Evolutionary conservation across 2,888 invertebrate genomes (phyloP).

Genomic region (Sinohyriopsis cumingii): DNA sequence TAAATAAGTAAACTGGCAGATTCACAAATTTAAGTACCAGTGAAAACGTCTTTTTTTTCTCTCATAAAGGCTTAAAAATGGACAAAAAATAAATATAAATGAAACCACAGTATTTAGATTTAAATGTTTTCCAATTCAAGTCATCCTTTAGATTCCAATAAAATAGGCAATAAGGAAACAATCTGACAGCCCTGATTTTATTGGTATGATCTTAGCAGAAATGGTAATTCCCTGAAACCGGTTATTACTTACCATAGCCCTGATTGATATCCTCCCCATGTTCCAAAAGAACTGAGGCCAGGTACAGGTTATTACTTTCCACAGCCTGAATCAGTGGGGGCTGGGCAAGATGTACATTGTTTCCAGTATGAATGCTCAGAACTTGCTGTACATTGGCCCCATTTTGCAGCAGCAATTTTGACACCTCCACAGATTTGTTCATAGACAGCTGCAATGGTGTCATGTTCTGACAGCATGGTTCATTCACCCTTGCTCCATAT

Average conservation of each 20-base stretch:
- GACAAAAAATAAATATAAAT: too few relatives aligned
- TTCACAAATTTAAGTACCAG: too few relatives aligned
- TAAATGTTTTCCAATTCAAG: too few relatives aligned
- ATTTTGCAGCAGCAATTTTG: slow-evolving; percentile 42
- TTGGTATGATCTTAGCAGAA: too few relatives aligned
- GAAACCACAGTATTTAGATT: too few relatives aligned
- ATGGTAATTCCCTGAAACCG: slow-evolving; percentile 16
- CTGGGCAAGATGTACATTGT: slow-evolving; percentile 25
- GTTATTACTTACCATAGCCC: slow-evolving; percentile 31
- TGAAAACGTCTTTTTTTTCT: too few relatives aligned
- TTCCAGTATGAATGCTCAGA: slow-evolving; percentile 23
- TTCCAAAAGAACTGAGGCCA: slow-evolving; percentile 39
- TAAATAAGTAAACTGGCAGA: too few relatives aligned
- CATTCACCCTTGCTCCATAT: slow-evolving; percentile 38
- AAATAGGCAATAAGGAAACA: too few relatives aligned
- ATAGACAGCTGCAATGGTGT: slow-evolving; percentile 46
- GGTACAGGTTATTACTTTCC: slow-evolving; percentile 35
- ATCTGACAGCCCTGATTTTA: too few relatives aligned
- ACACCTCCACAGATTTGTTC: slow-evolving; percentile 42
- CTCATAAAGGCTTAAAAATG: too few relatives aligned
- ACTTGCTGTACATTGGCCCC: slow-evolving; percentile 46
- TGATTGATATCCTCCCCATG: slow-evolving; percentile 48
- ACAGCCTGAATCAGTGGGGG: slow-evolving; percentile 44
- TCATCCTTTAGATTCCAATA: too few relatives aligned
- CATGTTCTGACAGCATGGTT: slow-evolving; percentile 36